Evolutionary conservation across 2,797 vertebrate genomes (phyloP), one percentile per base, ranked within the genome.

Genomic region (Sylvilagus floridanus): DNA sequence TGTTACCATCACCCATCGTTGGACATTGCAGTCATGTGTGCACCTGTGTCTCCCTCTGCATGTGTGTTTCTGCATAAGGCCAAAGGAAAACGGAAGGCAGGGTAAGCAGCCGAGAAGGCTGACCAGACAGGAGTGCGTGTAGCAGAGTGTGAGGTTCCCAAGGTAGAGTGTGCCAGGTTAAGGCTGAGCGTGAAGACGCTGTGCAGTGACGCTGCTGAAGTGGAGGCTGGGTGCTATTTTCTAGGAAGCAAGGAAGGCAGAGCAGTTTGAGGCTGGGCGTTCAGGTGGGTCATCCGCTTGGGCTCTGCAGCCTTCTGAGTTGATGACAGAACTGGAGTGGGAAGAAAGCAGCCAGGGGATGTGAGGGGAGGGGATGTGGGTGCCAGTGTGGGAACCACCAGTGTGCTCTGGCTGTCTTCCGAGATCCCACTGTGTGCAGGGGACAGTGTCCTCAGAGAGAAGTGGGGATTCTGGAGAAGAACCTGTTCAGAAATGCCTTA

Each of bases 381-480:
- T 52, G 50, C 19, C 63, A 30, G 10, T 28, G 63, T 81, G n/a
- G 62, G 50, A 69, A 90, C 73, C 47, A 8, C 1, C 22, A 24
- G 37, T 14, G 2, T 5, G 26, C 32, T 28, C 50, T 65, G 14
- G 1, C 32, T 52, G 0, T 65, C 5, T 47, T 60, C 63, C 5
- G 42, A 42, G 78, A 24, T 76, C 24, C 57, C 30, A 3, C 17
- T 17, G 30, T 68, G 37, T 50, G 21, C 60, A 50, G 50, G 16
- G 13, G 16, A n/a, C 19, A 5, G 21, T 19, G 13, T 54, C 32
- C 65, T 85, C 4, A 42, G 12, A 82, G 32, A 37, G 77, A 57
- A 78, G 60, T 84, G 57, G 11, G 60, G 30, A 62, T 93, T 86
- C 54, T 72, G 14, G 32, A 78, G 75, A 62, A 95, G 73, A 89